Base-by-base conservation (phyloP, 2,797 vertebrate genomes). In the Rhabdophis nuchalis region DNA sequence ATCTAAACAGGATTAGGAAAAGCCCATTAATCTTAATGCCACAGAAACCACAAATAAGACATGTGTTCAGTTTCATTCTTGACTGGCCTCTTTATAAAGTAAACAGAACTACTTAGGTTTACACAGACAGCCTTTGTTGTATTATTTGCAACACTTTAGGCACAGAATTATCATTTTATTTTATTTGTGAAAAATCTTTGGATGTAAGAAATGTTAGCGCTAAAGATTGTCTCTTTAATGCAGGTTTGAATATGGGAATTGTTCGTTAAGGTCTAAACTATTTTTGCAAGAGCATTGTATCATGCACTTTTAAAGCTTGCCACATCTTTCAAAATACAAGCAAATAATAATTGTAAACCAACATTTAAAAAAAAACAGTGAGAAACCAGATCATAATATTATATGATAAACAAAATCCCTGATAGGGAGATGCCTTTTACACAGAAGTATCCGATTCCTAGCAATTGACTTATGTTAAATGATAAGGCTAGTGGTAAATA, bases 141-240 rank as follows among this genome's bases (percentile, higher is more conserved):
- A 88, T 29, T 89, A 94, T 94, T 93, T 93, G 90, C 52, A 89
- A 91, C 93, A 94, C 68, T 88, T 29, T 86, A 87, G 92, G 91
- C 94, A 94, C 89, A 94, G 95, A 95, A 95, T 52, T 91, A 91
- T 91, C n/a, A 87, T 95, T 92, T 94, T 89, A 11, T 92, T 92
- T 77, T 89, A 41, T 92, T 89, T 90, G 29, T 92, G 93, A 87
- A 95, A 95, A 95, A 93, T 68, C 86, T 95, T 94, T 27, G 61
- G 88, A 91, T 92, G 27, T 89, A 95, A 95, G 92, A 53, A 88
- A 88, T 91, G n/a, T 18, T 90, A 85, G 41, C 50, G 57, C 60
- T 54, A 57, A 61, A 90, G 10, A 29, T 36, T 41, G 8, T 23
- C 61, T 89, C 52, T 89, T 36, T 77, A 32, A 32, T 25, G 8